Conservation (phyloP, 2,797 vertebrate species). For the Sebastes ruberrimus region DNA sequence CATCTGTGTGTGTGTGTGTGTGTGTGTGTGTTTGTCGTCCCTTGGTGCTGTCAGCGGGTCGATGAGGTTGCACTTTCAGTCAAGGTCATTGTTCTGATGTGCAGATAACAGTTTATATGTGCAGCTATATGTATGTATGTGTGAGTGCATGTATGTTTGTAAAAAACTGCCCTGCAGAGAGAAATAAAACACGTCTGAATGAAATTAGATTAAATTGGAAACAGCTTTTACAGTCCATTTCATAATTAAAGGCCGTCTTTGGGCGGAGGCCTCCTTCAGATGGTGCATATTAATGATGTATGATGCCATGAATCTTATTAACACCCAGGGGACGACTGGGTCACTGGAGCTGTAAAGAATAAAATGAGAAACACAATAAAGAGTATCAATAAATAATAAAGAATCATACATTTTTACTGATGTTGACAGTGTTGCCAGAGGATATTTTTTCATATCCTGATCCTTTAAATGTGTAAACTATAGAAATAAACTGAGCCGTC, state of each 20-base stretch:
- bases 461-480: not conserved
- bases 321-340: slow-evolving; percentile 2
- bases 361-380: not conserved
- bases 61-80: slow-evolving; percentile 51
- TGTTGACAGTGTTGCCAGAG: not conserved
- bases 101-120: slow-evolving; percentile 20
- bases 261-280: slow-evolving; percentile 29
- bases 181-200: slow-evolving; percentile 40
- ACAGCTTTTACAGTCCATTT: slow-evolving; percentile 47
- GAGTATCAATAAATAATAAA: not conserved
- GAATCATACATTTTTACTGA: not conserved
- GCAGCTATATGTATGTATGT: not conserved
- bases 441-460: not conserved
- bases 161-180: slow-evolving; percentile 6
- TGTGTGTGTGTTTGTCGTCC: not conserved
- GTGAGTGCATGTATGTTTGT: slow-evolving; percentile 17
- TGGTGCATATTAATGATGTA: slow-evolving; percentile 38
- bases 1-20: slow-evolving; percentile 16
- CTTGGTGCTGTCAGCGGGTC: slow-evolving; percentile 26
- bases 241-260: slow-evolving; percentile 48
- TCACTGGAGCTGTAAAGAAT: not conserved
- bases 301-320: slow-evolving; percentile 35
- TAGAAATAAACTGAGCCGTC: not conserved
- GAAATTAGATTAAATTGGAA: slow-evolving; percentile 35
- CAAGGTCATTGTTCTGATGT: slow-evolving; percentile 57